phyloP scores from a whole-genome alignment of 1,140 invertebrate species.

The Lordiphosa clarofinis region DNA sequence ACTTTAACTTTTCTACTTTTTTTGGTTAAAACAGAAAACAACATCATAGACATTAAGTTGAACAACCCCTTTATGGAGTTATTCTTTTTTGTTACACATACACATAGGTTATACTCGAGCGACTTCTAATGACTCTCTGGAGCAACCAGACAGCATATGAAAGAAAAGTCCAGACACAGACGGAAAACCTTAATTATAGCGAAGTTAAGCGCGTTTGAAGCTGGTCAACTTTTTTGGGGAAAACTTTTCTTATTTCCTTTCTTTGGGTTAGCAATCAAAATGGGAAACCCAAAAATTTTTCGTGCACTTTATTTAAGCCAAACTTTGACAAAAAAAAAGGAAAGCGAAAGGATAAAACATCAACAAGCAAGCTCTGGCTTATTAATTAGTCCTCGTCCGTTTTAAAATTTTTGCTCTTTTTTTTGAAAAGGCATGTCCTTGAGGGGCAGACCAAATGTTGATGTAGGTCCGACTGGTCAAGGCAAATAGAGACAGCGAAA shows the following conservation, averaged over 20 bases:
- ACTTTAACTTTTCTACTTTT: slow-evolving; percentile 39
- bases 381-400: slow-evolving; percentile 60
- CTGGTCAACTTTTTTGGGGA: slow-evolving; percentile 1
- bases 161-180: slow-evolving; percentile 41
- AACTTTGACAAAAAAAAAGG: slow-evolving; percentile 25
- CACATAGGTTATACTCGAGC: slow-evolving; percentile 42
- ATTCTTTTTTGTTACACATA: slow-evolving; percentile 34
- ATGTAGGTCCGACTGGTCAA: slow-evolving; percentile 7
- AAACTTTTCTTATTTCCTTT: slow-evolving; percentile 13
- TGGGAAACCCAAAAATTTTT: slow-evolving; percentile 20
- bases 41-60: slow-evolving; percentile 38
- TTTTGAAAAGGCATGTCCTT: slow-evolving; percentile 4
- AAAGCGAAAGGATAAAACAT: slow-evolving; percentile 24
- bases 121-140: slow-evolving; percentile 69
- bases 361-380: slow-evolving; percentile 36
- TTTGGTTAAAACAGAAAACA: slow-evolving; percentile 3
- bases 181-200: slow-evolving; percentile 64
- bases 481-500: background rate
- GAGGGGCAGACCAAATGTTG: slow-evolving; percentile 12
- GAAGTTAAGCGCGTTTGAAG: slow-evolving; percentile 47
- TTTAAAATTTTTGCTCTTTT: slow-evolving; percentile 7
- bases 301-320: slow-evolving; percentile 18
- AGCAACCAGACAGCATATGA: slow-evolving; percentile 57
- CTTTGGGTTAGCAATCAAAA: slow-evolving; percentile 55
- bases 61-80: slow-evolving; percentile 56